Percentiles rank a stretch among this genome's conserved stretches.
Evolutionary conservation across 2,113 vertebrate genomes (phyloP).

Genomic region (Oryzias curvinotus): DNA sequence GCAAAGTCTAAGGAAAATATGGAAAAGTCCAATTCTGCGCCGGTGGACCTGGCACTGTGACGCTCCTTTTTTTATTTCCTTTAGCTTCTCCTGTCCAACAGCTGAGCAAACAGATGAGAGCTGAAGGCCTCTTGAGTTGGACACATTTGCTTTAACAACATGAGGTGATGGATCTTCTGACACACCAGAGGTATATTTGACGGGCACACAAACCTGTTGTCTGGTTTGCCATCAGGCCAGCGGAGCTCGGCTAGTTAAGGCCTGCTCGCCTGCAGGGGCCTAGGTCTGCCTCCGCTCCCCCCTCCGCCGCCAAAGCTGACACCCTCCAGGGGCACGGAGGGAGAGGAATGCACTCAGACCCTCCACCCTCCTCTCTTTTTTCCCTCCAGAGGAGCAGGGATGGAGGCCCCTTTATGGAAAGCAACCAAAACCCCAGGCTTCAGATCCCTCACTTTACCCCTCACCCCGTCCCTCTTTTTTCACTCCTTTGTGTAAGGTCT

Average conservation of each 20-base stretch:
- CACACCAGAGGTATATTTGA: not conserved
- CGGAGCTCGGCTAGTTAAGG: constrained; percentile 48
- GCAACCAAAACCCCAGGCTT: constrained; percentile 57
- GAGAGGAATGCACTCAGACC: constrained; percentile 59
- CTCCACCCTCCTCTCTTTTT: constrained; percentile 56
- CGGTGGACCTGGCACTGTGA: constrained; percentile 52
- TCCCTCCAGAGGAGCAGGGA: constrained; percentile 52
- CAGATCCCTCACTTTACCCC: constrained; percentile 41
- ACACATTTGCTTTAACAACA: too few species aligned
- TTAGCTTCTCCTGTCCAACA: too few species aligned
- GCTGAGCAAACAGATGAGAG: too few species aligned
- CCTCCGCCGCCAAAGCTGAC: constrained; percentile 59
- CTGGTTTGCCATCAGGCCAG: constrained; percentile 26
- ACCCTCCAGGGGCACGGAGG: constrained; percentile 63
- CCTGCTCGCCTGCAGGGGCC: constrained; percentile 65
- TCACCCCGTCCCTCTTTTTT: constrained; percentile 40
- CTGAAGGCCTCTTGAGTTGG: too few species aligned
- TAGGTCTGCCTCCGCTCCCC: constrained; percentile 54
- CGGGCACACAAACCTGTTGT: constrained; percentile 25
- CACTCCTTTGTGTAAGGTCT: constrained; percentile 53
- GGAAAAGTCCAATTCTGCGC: constrained; percentile 40
- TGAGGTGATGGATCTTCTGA: too few species aligned
- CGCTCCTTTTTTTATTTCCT: constrained; percentile 22
- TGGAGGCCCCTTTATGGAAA: constrained; percentile 64
- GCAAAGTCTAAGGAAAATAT: constrained; percentile 50